phyloP scores from a whole-genome alignment of 2,797 vertebrate genomes.

The Periophthalmus magnuspinnatus region DNA sequence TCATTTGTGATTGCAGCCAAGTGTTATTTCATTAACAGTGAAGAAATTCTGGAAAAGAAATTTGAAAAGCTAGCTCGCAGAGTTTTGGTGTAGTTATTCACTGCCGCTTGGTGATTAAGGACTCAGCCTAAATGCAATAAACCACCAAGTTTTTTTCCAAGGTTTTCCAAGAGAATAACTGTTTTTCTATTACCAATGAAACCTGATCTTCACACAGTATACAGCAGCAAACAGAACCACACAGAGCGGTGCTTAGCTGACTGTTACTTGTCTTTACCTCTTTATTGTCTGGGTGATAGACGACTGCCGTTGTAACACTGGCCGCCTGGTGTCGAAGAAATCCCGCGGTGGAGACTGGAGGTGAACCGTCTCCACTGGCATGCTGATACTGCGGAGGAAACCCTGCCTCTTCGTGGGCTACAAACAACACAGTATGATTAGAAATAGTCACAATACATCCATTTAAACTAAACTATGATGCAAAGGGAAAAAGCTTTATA shows the following conservation, averaged over 20 bases:
- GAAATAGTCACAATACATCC: neutral
- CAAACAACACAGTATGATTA: neutral
- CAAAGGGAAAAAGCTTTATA: no score
- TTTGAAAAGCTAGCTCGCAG: constrained; percentile 10
- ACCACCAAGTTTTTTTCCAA: neutral
- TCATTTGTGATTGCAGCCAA: neutral
- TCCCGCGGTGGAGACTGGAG: constrained; percentile 82
- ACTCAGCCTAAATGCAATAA: neutral
- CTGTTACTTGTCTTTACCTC: constrained; percentile 77
- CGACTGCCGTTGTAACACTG: constrained; percentile 87
- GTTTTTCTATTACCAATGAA: neutral
- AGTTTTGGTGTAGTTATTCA: neutral
- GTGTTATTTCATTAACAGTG: constrained; percentile 34
- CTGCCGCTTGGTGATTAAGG: neutral
- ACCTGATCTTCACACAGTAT: neutral
- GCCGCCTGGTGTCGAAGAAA: constrained; percentile 81
- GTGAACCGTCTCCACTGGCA: constrained; percentile 88
- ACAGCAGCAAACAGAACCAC: neutral
- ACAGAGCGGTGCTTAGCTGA: neutral
- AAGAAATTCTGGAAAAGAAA: constrained; percentile 35
- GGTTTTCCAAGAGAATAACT: neutral
- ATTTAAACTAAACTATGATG: no score
- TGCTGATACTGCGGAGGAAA: constrained; percentile 92
- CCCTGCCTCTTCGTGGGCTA: constrained; percentile 87
- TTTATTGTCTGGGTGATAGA: constrained; percentile 98